Percentiles rank a stretch among this genome's conserved stretches.
phyloP scores from a whole-genome alignment of 1,140 invertebrate genomes.

The Bombus turneri region DNA sequence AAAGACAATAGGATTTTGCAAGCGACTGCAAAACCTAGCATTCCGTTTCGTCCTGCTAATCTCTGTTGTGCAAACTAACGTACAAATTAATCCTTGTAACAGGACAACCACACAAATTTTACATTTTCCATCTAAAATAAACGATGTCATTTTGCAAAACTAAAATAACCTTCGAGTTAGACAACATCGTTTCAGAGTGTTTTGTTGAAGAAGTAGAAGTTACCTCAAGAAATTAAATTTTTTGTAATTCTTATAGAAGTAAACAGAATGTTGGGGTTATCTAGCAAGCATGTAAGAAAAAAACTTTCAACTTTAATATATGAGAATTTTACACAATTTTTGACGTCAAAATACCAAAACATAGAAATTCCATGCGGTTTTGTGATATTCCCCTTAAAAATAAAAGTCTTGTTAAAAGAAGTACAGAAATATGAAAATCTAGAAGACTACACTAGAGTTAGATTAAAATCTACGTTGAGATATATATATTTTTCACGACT shows the following conservation, averaged over 20 bases:
- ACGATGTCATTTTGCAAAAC: not conserved
- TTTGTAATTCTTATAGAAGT: too few relatives aligned
- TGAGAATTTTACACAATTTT: not conserved
- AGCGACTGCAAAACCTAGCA: conserved; percentile 17
- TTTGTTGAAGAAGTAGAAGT: too few relatives aligned
- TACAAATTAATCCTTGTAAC: not conserved
- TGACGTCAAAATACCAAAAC: not conserved
- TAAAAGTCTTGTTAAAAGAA: not conserved
- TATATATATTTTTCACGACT: too few relatives aligned
- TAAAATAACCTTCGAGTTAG: not conserved
- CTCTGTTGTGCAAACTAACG: conserved; percentile 8
- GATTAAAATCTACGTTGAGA: not conserved
- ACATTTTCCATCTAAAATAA: not conserved
- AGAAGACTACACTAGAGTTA: not conserved
- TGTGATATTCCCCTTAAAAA: not conserved
- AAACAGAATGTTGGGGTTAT: too few relatives aligned
- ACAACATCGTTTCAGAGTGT: too few relatives aligned
- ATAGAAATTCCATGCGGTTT: not conserved
- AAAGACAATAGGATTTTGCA: conserved; percentile 12
- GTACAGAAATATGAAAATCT: not conserved
- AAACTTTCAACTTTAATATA: too few relatives aligned
- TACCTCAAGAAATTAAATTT: too few relatives aligned
- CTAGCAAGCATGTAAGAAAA: too few relatives aligned
- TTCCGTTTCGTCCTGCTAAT: conserved; percentile 13
- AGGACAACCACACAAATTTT: not conserved